These are phyloP conservation scores for Dasyornis broadbenti DNA, from an alignment of 2,113 vertebrate genomes.

Conservation along the genomic window DNA sequence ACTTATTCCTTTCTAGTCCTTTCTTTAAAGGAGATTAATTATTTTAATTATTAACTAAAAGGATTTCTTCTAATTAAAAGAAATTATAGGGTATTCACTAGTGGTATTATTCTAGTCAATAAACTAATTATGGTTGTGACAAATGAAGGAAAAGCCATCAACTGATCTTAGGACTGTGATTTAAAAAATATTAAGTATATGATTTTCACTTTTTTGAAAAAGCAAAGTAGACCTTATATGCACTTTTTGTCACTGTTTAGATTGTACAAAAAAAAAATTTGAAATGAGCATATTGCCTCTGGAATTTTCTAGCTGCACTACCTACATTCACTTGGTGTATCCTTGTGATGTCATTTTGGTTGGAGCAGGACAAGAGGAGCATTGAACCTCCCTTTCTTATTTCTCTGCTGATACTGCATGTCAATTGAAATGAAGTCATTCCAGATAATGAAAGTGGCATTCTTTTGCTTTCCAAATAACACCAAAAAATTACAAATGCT, in stretches of 20 bases:
- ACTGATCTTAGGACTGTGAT: neutral
- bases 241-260: neutral
- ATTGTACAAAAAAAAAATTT: neutral
- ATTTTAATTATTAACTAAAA: constrained; percentile 36
- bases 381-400: neutral
- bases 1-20: neutral
- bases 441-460: neutral
- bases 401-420: neutral
- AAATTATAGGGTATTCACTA: constrained; percentile 28
- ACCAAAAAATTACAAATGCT: neutral
- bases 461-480: neutral
- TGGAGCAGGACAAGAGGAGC: neutral
- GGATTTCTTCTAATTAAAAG: constrained; percentile 46
- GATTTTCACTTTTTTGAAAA: neutral
- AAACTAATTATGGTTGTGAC: constrained; percentile 42
- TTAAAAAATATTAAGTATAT: neutral
- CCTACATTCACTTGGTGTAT: neutral
- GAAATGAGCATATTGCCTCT: neutral
- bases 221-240: neutral
- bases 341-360: neutral
- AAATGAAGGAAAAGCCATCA: constrained; percentile 17
- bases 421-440: neutral
- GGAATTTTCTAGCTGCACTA: neutral
- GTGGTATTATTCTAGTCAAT: constrained; percentile 36
- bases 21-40: constrained; percentile 50